phyloP scores from a whole-genome alignment of 2,888 invertebrate species.

The Lapara coniferarum region DNA sequence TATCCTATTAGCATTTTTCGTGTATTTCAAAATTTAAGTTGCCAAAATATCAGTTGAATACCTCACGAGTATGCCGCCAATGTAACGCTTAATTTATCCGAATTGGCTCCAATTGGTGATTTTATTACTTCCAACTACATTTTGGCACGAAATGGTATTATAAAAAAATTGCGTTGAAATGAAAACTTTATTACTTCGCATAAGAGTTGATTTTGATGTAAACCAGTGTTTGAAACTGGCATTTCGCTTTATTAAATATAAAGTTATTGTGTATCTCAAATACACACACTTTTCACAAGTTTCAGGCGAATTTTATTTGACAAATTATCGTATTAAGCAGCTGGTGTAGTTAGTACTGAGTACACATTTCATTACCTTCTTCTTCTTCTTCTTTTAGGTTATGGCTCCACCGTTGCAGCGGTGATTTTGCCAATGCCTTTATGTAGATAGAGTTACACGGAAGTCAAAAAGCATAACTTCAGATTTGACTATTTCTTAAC shows the following conservation, averaged over 20 bases:
- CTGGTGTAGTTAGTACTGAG: no score
- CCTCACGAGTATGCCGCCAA: background rate
- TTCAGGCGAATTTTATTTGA: no score
- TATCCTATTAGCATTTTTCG: background rate
- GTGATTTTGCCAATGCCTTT: no score
- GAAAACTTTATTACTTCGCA: background rate
- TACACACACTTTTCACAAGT: no score
- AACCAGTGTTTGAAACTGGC: background rate
- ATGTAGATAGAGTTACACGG: no score
- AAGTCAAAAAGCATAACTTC: no score
- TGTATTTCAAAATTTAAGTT: no score
- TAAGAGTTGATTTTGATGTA: background rate
- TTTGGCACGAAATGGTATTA: background rate
- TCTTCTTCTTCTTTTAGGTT: no score
- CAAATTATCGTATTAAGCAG: no score
- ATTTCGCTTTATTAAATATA: background rate
- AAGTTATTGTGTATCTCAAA: background rate
- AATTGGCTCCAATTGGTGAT: constrained; percentile 14
- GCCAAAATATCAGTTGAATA: constrained; percentile 13
- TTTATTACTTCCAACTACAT: constrained; percentile 11
- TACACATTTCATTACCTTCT: no score
- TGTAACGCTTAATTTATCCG: constrained; percentile 2
- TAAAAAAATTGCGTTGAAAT: constrained; percentile 3
- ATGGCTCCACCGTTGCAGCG: no score
- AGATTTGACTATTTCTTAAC: no score